Percentiles rank a stretch among this genome's conserved stretches.
Evolutionary conservation across 2,113 vertebrate genomes (phyloP).

Genomic region (Scomber scombrus): DNA sequence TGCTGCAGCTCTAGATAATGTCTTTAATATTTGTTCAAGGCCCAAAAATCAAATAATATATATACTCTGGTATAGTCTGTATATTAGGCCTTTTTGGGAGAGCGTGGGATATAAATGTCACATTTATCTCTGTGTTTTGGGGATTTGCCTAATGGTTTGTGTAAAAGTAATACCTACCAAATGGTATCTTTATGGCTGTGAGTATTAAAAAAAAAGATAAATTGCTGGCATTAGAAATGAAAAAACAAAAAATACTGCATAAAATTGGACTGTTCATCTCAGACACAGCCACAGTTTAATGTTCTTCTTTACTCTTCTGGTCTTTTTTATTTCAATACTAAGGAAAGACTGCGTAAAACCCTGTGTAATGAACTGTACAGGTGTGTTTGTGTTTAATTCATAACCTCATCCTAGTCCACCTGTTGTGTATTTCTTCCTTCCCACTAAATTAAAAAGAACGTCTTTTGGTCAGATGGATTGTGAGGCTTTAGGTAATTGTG

Average conservation of each 20-base stretch:
- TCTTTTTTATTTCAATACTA: neutral
- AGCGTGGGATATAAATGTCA: too few species aligned
- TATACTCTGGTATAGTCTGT: too few species aligned
- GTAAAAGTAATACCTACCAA: neutral
- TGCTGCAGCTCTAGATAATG: constrained; percentile 1
- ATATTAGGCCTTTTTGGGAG: too few species aligned
- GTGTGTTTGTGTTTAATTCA: neutral
- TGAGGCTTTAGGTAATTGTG: constrained; percentile 3
- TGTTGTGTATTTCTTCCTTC: neutral
- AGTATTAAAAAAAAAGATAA: neutral
- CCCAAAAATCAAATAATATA: too few species aligned
- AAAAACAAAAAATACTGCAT: neutral
- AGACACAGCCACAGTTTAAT: neutral
- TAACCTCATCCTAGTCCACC: neutral
- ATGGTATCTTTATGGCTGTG: neutral
- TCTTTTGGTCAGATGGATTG: neutral
- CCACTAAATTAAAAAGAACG: neutral
- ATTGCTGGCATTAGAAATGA: neutral
- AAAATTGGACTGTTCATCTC: neutral
- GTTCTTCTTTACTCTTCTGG: too few species aligned
- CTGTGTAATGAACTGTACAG: neutral
- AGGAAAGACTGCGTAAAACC: neutral
- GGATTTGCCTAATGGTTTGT: too few species aligned
- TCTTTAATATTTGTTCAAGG: neutral
- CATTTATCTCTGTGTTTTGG: too few species aligned